Evolutionary conservation across 2,888 invertebrate genomes (phyloP).

Genomic region (Caenorhabditis sp.): DNA sequence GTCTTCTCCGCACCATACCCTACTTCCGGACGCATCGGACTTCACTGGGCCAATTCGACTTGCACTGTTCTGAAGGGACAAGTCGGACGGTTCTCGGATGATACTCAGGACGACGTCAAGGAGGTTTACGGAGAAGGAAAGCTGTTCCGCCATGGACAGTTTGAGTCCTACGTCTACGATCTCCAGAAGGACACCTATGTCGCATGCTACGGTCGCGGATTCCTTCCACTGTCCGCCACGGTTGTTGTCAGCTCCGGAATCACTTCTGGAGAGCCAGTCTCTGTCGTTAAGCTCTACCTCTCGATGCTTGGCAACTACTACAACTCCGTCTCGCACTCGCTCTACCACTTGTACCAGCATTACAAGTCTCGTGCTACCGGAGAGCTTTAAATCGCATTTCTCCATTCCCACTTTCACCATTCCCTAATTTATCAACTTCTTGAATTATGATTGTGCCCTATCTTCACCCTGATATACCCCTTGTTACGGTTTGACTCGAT

Average conservation of each 20-base stretch:
- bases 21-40: constrained; percentile 76
- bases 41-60: constrained; percentile 82
- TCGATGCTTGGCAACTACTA: constrained; percentile 62
- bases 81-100: constrained; percentile 70
- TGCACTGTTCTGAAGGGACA: constrained; percentile 82
- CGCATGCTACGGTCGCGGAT: constrained; percentile 80
- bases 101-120: constrained; percentile 41
- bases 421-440: constrained; percentile 2
- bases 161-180: constrained; percentile 78
- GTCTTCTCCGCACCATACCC: constrained; percentile 74
- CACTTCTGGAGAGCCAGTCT: constrained; percentile 71
- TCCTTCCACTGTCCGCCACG: constrained; percentile 69
- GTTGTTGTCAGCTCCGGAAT: constrained; percentile 44
- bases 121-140: constrained; percentile 73
- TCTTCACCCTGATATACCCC: background rate
- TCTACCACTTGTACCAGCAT: constrained; percentile 67
- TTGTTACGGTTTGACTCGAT: constrained; percentile 11
- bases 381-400: constrained; percentile 67
- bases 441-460: constrained; percentile 20
- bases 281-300: constrained; percentile 62
- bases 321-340: constrained; percentile 56
- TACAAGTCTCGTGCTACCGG: constrained; percentile 73
- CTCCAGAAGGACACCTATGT: constrained; percentile 74
- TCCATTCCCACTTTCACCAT: no score
- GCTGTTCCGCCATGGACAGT: constrained; percentile 81